Evolutionary conservation across 30 jellyfish, hydroid and myxozoan species (phyloP).

Genomic region (Sanderia malayensis): DNA sequence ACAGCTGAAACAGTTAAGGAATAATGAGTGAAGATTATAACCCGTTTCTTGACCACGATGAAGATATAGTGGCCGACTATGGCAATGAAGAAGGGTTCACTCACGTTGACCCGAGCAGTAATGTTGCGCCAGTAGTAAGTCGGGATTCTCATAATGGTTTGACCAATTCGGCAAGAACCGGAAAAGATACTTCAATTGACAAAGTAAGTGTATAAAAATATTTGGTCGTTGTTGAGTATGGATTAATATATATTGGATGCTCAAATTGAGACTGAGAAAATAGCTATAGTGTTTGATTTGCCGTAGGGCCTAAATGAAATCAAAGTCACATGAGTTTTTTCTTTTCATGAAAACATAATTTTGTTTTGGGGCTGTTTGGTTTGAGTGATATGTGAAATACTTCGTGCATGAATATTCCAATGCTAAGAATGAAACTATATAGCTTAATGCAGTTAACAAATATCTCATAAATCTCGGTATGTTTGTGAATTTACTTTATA

Average conservation of each 20-base stretch:
- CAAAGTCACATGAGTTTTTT: neutral
- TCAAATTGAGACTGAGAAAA: no score
- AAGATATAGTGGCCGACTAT: conserved; percentile 27
- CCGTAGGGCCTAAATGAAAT: neutral
- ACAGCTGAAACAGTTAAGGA: no score
- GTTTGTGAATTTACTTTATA: no score
- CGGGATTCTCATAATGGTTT: neutral
- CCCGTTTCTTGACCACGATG: conserved; percentile 48
- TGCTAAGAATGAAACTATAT: no score
- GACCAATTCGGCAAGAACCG: neutral
- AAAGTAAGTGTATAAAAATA: conserved; percentile 13
- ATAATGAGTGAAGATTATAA: conserved; percentile 70
- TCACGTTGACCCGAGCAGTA: conserved; percentile 30
- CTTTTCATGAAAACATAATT: neutral
- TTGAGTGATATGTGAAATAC: no score
- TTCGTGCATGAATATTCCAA: no score
- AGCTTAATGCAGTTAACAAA: no score
- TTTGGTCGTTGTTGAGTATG: no score
- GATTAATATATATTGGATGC: neutral
- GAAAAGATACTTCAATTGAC: conserved; percentile 25
- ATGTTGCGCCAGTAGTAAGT: conserved; percentile 23
- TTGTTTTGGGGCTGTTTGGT: neutral
- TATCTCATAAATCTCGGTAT: no score
- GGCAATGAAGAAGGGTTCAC: conserved; percentile 52
- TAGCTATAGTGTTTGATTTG: neutral